Percentiles rank a stretch among this genome's conserved stretches.
Conservation (phyloP, 1,140 invertebrate species). For the Steinernema khuongi region DNA sequence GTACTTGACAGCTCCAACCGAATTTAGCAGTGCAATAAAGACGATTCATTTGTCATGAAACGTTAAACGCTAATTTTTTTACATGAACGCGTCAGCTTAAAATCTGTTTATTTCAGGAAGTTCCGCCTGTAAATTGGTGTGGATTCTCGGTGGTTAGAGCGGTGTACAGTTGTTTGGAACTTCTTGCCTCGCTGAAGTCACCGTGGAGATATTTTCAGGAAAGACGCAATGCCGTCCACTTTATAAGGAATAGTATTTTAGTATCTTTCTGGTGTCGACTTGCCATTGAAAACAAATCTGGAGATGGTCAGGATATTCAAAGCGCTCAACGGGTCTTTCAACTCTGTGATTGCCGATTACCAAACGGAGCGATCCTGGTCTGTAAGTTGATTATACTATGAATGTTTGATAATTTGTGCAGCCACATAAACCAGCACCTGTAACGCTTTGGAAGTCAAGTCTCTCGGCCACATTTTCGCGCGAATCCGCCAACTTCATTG, state of each 20-base stretch:
- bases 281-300: neutral
- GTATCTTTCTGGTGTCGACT: neutral
- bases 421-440: neutral
- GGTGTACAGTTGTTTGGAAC: neutral
- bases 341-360: neutral
- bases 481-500: neutral
- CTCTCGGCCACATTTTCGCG: neutral
- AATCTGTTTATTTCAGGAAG: neutral
- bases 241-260: neutral
- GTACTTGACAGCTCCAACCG: no score
- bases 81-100: no score
- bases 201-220: neutral
- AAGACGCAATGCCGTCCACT: neutral
- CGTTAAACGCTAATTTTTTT: no score
- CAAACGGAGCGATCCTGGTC: neutral
- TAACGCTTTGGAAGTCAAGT: neutral
- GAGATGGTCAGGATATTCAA: neutral
- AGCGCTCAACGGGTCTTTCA: neutral
- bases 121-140: neutral
- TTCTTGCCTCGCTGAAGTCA: neutral
- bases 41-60: no score
- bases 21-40: no score
- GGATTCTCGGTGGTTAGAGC: neutral
- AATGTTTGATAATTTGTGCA: neutral
- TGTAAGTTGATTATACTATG: no score